Evolutionary conservation across 2,797 vertebrate species (phyloP).

Genomic region (Manis crassicaudata): DNA sequence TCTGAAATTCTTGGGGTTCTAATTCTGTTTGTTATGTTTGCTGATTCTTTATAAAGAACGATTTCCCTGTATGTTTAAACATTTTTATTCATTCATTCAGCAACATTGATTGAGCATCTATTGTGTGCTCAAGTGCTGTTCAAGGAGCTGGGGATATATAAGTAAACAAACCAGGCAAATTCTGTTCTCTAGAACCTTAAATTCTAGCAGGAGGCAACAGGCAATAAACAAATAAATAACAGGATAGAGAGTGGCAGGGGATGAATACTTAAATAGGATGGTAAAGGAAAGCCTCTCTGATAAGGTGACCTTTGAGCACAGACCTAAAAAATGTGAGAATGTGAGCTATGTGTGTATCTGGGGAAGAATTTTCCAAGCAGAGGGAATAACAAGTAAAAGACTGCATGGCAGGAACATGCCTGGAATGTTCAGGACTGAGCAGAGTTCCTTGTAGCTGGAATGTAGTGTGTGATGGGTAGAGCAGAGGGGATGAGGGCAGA

Average conservation of each 20-base stretch:
- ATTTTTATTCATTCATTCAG: constrained; percentile 1
- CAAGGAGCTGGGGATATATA: background rate
- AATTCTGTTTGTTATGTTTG: background rate
- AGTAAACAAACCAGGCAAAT: background rate
- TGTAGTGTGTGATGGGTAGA: background rate
- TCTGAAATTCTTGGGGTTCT: background rate
- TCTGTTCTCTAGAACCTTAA: background rate
- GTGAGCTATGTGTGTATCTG: background rate
- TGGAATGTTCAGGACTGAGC: background rate
- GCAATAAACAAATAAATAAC: background rate
- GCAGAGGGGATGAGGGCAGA: background rate
- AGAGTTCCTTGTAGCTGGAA: background rate
- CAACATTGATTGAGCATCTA: background rate
- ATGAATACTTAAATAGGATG: background rate
- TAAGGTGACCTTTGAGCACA: background rate
- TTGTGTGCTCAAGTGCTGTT: background rate
- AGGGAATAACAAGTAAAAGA: background rate
- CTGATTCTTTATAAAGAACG: background rate
- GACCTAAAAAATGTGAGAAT: background rate
- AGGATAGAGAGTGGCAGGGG: background rate
- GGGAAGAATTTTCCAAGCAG: background rate
- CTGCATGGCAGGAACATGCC: background rate
- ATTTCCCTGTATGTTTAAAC: background rate
- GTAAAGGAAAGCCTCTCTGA: background rate
- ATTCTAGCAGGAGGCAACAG: background rate